phyloP scores from a whole-genome alignment of 1,140 invertebrate species.

The Drepana arcuata region DNA sequence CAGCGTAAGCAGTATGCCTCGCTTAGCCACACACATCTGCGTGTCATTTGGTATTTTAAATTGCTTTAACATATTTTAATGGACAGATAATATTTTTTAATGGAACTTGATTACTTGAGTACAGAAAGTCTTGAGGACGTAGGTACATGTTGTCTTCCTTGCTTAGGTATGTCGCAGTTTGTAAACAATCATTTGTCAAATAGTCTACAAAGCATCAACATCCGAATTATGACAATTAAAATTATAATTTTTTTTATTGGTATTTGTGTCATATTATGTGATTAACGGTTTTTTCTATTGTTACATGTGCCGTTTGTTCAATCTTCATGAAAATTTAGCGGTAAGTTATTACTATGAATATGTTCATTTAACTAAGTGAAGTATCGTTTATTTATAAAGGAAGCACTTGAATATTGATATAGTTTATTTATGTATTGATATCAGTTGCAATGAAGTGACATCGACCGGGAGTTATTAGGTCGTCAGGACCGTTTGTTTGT shows the following conservation, averaged over 20 bases:
- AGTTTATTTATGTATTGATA: constrained; percentile 27
- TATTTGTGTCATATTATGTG: too few species aligned
- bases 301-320: constrained; percentile 53
- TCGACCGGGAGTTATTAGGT: constrained; percentile 54
- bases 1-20: constrained; percentile 23
- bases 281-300: constrained; percentile 36
- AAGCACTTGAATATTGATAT: constrained; percentile 4
- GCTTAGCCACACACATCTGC: constrained; percentile 18
- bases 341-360: constrained; percentile 33
- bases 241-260: too few species aligned
- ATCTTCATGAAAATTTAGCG: constrained; percentile 31
- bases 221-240: too few species aligned
- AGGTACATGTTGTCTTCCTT: constrained; percentile 58
- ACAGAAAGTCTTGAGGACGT: constrained; percentile 51
- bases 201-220: too few species aligned
- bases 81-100: constrained; percentile 21
- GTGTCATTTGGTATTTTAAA: constrained; percentile 10
- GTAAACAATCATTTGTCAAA: too few species aligned
- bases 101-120: constrained; percentile 43
- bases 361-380: neutral
- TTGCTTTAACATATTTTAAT: constrained; percentile 6
- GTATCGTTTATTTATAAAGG: neutral
- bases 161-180: constrained; percentile 41
- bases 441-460: constrained; percentile 30
- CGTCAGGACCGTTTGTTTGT: constrained; percentile 49